Evolutionary conservation across 2,888 invertebrate species (phyloP).

Genomic region (Ypsolopha sequella): DNA sequence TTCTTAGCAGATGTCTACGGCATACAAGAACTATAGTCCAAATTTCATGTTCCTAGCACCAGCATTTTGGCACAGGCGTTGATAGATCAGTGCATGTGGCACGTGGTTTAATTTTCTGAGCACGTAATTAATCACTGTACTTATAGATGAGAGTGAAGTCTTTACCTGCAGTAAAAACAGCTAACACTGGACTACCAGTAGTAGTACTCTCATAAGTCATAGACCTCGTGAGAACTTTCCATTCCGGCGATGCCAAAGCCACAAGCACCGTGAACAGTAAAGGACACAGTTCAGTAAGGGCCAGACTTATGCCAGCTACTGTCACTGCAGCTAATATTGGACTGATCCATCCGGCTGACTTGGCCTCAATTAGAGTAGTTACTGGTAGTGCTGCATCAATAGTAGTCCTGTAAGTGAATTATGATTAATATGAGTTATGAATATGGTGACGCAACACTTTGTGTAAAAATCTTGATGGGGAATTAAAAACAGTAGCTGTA

Average conservation of each 20-base stretch:
- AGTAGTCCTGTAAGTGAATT: constrained; percentile 46
- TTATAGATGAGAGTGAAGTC: not conserved
- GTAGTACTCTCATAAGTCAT: constrained; percentile 71
- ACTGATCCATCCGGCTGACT: constrained; percentile 72
- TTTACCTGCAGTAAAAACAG: constrained; percentile 73
- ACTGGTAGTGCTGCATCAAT: constrained; percentile 72
- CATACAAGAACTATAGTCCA: too few species aligned
- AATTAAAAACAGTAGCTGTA: not conserved
- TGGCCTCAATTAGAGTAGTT: constrained; percentile 70
- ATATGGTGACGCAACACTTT: not conserved
- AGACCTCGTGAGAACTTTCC: constrained; percentile 72
- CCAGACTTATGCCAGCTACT: constrained; percentile 70
- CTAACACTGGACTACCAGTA: constrained; percentile 73
- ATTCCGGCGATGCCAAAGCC: constrained; percentile 70
- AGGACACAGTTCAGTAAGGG: constrained; percentile 73
- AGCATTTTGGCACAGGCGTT: too few species aligned
- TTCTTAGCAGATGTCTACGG: too few species aligned
- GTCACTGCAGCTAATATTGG: constrained; percentile 71
- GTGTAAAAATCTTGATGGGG: not conserved
- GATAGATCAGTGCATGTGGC: too few species aligned
- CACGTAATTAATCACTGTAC: too few species aligned
- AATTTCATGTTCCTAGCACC: too few species aligned
- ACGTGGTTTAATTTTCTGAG: too few species aligned
- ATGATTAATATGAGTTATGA: not conserved
- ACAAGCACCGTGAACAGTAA: constrained; percentile 67